Evolutionary conservation across 1,140 invertebrate species (phyloP), one percentile per base, ranked within the genome.

Genomic region (Drosophila oshimai): DNA sequence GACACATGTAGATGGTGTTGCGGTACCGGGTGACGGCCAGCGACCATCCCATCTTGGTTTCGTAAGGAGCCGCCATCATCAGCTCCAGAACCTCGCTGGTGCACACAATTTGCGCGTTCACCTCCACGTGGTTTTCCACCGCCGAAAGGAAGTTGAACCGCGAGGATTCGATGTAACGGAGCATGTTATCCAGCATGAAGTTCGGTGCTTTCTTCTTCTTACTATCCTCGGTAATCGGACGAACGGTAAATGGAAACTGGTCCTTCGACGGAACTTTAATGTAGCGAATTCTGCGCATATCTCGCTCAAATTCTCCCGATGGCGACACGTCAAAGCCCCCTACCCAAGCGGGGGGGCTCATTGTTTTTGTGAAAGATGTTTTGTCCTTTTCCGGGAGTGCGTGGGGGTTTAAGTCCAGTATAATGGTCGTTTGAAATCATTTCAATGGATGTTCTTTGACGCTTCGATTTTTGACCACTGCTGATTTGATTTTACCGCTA

Each of bases 21-120:
- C 61, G 51, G 29, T 61, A 84, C 5, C 50, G 74, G 20, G 58
- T 53, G 0, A 53, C 55, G 4, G 54, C 80, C 12, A 84, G 13
- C 1, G 37, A 53, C 75, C 75, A 84, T n/a, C 60, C 69, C 4
- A 31, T 9, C 3, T 36, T 51, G 12, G 24, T n/a, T n/a, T 86
- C 70, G 29, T 72, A 75, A 2, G 81, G 80, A 2, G 79, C 29
- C 3, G 55, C 44, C 80, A 86, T 72, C 5, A 84, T 44, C n/a
- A 75, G 4, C 22, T 58, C 53, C 15, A 84, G 28, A 5, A 75
- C 46, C 6, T 86, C 60, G 0, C 60, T 49, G 10, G 34, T 55
- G 42, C 79, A 86, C 1, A 84, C 50, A n/a, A 86, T 29, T 10
- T 86, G 47, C 1, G 26, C 39, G 4, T 75, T 42, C 3, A 64